These are phyloP conservation scores for Epinephelus lanceolatus DNA, from an alignment of 2,113 vertebrate species.

Conservation along the genomic window DNA sequence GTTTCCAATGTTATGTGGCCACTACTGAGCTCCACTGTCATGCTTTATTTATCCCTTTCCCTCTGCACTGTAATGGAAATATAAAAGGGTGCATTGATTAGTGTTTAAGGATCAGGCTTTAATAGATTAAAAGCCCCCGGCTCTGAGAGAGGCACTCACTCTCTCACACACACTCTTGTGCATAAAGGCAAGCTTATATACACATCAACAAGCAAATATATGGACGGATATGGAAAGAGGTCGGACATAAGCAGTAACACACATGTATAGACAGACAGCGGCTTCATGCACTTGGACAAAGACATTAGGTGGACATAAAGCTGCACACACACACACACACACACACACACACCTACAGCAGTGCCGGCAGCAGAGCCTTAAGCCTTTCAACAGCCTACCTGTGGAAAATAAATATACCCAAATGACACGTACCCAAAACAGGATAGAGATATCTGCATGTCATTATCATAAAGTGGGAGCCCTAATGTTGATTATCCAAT, in stretches of 20 bases:
- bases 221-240: constrained; percentile 37
- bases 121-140: constrained; percentile 86
- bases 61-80: constrained; percentile 83
- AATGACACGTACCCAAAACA: background rate
- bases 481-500: constrained; percentile 38
- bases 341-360: background rate
- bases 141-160: constrained; percentile 65
- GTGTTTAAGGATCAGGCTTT: constrained; percentile 84
- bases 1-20: constrained; percentile 40
- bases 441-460: constrained; percentile 17
- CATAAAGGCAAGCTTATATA: constrained; percentile 22
- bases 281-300: constrained; percentile 25
- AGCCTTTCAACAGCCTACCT: constrained; percentile 19
- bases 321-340: background rate
- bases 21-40: constrained; percentile 61
- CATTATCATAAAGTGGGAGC: constrained; percentile 17
- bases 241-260: constrained; percentile 24
- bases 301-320: constrained; percentile 13
- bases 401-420: constrained; percentile 14
- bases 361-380: background rate
- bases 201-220: constrained; percentile 25
- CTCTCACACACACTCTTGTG: constrained; percentile 23
- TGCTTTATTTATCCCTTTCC: constrained; percentile 83
- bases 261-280: background rate
- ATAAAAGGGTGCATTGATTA: constrained; percentile 87